These are phyloP conservation scores for Ctenopoma kingsleyae DNA, from an alignment of 2,797 vertebrate species.

Conservation along the genomic window DNA sequence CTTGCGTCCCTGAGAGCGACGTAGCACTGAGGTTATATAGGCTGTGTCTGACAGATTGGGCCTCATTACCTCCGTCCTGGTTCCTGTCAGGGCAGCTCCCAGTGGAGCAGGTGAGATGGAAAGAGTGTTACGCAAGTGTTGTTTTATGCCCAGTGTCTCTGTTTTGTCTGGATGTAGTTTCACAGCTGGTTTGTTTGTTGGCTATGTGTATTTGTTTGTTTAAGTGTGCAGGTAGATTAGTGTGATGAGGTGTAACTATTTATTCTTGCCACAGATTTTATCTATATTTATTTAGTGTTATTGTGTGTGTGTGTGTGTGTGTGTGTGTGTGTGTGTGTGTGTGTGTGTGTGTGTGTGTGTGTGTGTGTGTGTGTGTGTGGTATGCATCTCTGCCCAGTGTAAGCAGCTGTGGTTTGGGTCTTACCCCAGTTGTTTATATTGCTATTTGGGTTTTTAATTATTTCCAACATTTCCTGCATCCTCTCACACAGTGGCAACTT, in stretches of 20 bases:
- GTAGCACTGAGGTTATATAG: conserved; percentile 32
- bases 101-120: conserved; percentile 57
- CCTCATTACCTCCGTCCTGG: conserved; percentile 65
- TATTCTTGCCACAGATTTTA: neutral
- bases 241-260: conserved; percentile 16
- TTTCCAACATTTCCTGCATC: conserved; percentile 54
- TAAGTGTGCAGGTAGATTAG: conserved; percentile 1
- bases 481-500: conserved; percentile 15
- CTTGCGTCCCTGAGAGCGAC: conserved; percentile 34
- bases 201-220: conserved; percentile 7
- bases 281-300: conserved; percentile 10
- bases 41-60: conserved; percentile 42
- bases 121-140: conserved; percentile 44
- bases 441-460: conserved; percentile 28
- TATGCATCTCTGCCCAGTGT: conserved; percentile 12
- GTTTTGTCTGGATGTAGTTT: conserved; percentile 33
- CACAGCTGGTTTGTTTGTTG: conserved; percentile 30
- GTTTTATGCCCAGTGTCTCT: conserved; percentile 30
- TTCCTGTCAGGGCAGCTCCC: conserved; percentile 50
- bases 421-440: conserved; percentile 40
- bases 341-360: too few species aligned
- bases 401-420: conserved; percentile 44
- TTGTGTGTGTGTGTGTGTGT: conserved; percentile 7
- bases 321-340: too few species aligned
- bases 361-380: conserved; percentile 6